Conservation (phyloP, 1,140 invertebrate genomes). For the Ganaspis sp. region DNA sequence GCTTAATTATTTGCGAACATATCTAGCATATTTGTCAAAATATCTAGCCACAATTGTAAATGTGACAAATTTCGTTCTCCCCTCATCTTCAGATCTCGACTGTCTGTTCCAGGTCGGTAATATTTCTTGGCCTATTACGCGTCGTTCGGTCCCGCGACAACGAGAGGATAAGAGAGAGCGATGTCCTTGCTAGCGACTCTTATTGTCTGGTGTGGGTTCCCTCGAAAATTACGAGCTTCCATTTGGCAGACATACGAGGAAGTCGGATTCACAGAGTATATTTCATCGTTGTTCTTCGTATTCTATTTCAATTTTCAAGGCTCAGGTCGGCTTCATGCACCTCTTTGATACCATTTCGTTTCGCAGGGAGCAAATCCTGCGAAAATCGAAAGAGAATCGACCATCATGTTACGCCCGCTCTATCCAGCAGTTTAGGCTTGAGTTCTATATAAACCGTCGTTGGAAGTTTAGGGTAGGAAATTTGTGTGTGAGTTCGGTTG, state of each 20-base stretch:
- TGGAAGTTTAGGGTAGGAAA: conserved; percentile 41
- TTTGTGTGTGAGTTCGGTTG: conserved; percentile 38
- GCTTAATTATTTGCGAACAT: neutral
- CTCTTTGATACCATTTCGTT: conserved; percentile 47
- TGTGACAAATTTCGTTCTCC: conserved; percentile 37
- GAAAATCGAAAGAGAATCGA: conserved; percentile 60
- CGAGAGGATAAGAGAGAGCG: conserved; percentile 46
- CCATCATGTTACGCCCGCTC: conserved; percentile 18
- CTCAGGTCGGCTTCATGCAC: conserved; percentile 53
- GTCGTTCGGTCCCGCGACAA: neutral
- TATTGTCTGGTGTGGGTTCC: conserved; percentile 24
- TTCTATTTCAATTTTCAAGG: conserved; percentile 67
- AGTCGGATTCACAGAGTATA: conserved; percentile 50
- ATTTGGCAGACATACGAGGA: conserved; percentile 47
- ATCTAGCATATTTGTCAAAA: neutral
- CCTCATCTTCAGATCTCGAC: conserved; percentile 40
- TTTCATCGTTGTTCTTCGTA: conserved; percentile 60
- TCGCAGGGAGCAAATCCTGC: conserved; percentile 45
- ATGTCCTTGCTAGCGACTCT: conserved; percentile 41
- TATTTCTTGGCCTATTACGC: conserved; percentile 31
- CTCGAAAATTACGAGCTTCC: conserved; percentile 56
- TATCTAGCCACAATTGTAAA: neutral
- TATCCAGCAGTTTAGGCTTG: conserved; percentile 40
- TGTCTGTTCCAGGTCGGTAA: conserved; percentile 44
- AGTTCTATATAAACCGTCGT: neutral